Evolutionary conservation across 2,113 vertebrate genomes (phyloP).

Genomic region (Pseudopodoces humilis): DNA sequence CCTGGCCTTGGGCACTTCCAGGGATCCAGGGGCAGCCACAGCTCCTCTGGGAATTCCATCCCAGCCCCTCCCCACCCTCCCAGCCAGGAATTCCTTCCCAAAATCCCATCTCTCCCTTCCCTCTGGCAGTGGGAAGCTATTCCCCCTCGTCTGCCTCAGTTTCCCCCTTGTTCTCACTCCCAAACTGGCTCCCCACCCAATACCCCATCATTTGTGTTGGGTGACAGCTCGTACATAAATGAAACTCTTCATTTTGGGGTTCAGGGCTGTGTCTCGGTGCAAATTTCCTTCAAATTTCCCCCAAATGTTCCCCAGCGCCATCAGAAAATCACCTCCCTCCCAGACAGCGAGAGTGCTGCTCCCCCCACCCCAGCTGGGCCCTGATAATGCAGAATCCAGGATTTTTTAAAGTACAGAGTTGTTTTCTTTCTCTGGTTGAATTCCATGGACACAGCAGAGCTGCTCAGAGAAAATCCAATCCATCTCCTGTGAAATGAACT

Average conservation of each 20-base stretch:
- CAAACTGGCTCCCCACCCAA: background rate
- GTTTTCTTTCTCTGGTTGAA: background rate
- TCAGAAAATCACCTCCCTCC: background rate
- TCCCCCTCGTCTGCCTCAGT: no score
- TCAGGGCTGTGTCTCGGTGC: background rate
- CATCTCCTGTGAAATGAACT: conserved; percentile 56
- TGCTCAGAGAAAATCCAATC: conserved; percentile 32
- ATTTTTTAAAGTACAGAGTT: background rate
- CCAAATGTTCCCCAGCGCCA: background rate
- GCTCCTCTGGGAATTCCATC: background rate
- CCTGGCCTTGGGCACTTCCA: background rate
- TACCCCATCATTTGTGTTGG: background rate
- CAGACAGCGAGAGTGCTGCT: background rate
- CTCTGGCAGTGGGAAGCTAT: background rate
- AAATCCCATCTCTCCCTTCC: rapidly evolving
- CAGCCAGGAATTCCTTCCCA: rapidly evolving
- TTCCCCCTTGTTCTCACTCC: rapidly evolving
- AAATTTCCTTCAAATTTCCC: background rate
- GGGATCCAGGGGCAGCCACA: background rate
- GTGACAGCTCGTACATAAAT: rapidly evolving
- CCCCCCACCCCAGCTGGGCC: background rate
- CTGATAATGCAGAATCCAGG: background rate
- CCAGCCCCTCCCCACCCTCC: rapidly evolving
- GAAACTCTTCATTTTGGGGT: background rate
- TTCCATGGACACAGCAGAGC: background rate